Conservation (phyloP, 2,888 invertebrate genomes). For the Globia sparganii region DNA sequence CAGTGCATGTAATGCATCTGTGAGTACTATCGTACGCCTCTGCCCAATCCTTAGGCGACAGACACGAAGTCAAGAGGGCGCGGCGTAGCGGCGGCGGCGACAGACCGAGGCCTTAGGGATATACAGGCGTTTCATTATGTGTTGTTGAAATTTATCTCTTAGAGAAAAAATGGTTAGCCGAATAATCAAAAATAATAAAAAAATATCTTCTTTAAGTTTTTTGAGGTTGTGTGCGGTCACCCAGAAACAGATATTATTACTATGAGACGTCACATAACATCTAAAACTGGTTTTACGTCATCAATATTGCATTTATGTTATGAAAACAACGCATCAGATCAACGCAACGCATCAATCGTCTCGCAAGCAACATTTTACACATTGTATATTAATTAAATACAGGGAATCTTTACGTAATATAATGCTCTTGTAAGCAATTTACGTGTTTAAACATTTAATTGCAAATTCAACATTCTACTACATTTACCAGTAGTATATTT, state of each 20-base stretch:
- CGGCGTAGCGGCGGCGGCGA: too few species aligned
- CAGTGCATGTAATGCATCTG: neutral
- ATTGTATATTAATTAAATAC: conserved; percentile 2
- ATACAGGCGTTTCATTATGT: neutral
- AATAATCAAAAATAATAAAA: too few species aligned
- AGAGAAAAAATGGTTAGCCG: neutral
- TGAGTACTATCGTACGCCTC: neutral
- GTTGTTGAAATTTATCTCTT: neutral
- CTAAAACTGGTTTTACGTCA: too few species aligned
- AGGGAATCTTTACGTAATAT: neutral
- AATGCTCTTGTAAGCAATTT: neutral
- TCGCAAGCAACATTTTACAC: conserved; percentile 3
- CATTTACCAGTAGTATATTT: neutral
- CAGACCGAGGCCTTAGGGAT: too few species aligned
- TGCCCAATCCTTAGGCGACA: neutral
- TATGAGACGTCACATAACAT: neutral
- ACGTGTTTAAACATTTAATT: neutral
- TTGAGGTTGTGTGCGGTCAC: neutral
- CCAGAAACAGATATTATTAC: neutral
- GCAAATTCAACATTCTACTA: neutral
- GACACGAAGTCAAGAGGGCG: too few species aligned
- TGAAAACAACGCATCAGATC: neutral
- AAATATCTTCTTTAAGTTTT: neutral
- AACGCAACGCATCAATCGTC: too few species aligned
- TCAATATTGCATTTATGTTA: neutral